phyloP scores from a whole-genome alignment of 2,797 vertebrate genomes.

The Rhinatrema bivittatum region DNA sequence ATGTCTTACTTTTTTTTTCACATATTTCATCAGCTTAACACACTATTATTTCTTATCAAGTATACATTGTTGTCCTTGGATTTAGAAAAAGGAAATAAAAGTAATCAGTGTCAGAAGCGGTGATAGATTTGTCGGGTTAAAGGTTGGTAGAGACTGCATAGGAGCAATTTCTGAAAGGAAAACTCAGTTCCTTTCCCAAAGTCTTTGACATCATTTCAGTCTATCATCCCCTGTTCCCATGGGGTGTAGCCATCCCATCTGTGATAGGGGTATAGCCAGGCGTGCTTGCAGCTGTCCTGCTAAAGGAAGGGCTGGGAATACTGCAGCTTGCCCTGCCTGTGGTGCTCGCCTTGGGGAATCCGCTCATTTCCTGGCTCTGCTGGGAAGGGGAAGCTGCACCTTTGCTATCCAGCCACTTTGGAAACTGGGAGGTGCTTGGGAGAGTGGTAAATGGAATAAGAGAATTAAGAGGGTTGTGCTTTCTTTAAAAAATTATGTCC shows the following conservation, averaged over 20 bases:
- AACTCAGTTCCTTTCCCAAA: too few species aligned
- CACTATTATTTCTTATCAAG: conserved; percentile 29
- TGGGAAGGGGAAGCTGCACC: too few species aligned
- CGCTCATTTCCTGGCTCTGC: too few species aligned
- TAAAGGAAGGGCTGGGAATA: conserved; percentile 39
- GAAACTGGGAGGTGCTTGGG: too few species aligned
- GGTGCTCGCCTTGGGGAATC: too few species aligned
- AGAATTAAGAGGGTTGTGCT: too few species aligned
- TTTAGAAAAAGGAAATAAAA: not conserved
- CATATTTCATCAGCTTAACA: conserved; percentile 30
- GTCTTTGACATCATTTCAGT: conserved; percentile 33
- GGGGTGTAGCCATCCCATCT: conserved; percentile 46
- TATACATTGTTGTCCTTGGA: conserved; percentile 15
- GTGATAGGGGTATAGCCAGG: conserved; percentile 41
- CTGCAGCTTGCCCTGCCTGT: too few species aligned
- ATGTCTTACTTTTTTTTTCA: conserved; percentile 36
- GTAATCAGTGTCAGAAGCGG: too few species aligned
- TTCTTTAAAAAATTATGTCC: too few species aligned
- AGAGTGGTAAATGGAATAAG: too few species aligned
- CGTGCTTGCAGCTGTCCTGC: conserved; percentile 46
- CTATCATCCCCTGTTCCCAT: conserved; percentile 38
- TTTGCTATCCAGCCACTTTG: too few species aligned
- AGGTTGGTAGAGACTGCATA: conserved; percentile 22
- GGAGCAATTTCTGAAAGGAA: conserved; percentile 24
- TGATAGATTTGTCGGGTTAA: conserved; percentile 11